These are phyloP conservation scores for Zoanthus sociatus DNA, from an alignment of 92 coral and sea anemone species.

Conservation along the genomic window DNA sequence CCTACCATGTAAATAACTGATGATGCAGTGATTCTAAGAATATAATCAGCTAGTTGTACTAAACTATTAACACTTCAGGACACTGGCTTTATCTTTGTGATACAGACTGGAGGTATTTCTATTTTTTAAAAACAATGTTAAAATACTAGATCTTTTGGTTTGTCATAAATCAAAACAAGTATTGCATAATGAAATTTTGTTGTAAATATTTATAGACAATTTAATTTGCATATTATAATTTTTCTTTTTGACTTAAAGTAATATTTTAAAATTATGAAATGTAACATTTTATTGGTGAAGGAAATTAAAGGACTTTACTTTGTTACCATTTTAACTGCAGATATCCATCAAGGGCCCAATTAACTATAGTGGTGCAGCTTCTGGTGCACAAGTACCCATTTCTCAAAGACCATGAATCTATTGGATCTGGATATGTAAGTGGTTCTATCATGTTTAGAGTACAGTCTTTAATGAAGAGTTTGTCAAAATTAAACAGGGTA, in stretches of 20 bases:
- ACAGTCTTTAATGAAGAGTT: not conserved
- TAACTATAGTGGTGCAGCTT: conserved; percentile 14
- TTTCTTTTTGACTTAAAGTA: not conserved
- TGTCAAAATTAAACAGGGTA: conserved; percentile 6
- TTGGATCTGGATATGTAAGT: conserved; percentile 26
- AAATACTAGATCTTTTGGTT: not conserved
- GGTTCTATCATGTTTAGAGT: conserved; percentile 12
- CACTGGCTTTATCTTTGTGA: not conserved
- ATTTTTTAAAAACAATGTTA: not conserved
- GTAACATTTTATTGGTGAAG: not conserved
- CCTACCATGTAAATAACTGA: not conserved
- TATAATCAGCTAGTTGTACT: not conserved
- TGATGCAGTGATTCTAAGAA: not conserved
- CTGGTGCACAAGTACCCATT: conserved; percentile 4
- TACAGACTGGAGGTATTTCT: not conserved
- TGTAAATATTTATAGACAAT: not conserved
- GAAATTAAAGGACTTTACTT: conserved; percentile 14
- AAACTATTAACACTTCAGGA: not conserved
- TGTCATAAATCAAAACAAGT: no score
- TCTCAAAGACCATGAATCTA: conserved; percentile 27
- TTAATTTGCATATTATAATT: not conserved
- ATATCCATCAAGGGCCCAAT: conserved; percentile 14
- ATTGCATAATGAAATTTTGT: not conserved
- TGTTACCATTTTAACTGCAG: conserved; percentile 19
- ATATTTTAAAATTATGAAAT: not conserved